Percentiles rank a stretch among this genome's conserved stretches.
phyloP scores from a whole-genome alignment of 2,113 vertebrate genomes.

The Rhynchomys soricoides region DNA sequence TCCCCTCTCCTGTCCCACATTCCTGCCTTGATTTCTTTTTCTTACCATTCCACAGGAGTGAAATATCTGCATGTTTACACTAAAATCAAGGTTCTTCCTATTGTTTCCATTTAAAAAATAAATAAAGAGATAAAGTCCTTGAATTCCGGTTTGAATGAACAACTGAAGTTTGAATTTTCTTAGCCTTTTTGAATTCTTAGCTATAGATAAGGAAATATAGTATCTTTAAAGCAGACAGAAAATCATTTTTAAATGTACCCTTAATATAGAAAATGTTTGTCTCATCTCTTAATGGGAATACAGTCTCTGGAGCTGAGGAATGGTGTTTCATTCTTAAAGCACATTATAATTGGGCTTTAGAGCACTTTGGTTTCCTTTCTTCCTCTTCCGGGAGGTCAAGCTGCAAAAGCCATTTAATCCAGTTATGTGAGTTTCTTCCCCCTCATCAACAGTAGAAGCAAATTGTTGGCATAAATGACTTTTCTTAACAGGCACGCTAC shows the following conservation, averaged over 20 bases:
- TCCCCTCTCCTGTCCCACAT: neutral
- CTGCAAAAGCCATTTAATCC: constrained; percentile 73
- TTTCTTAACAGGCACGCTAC: constrained; percentile 58
- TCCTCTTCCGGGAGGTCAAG: constrained; percentile 59
- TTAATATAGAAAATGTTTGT: constrained; percentile 35
- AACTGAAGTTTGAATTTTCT: neutral
- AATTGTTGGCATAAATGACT: constrained; percentile 72
- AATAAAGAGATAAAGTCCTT: constrained; percentile 23
- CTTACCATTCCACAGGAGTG: too few relatives aligned
- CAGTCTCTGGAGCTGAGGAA: neutral
- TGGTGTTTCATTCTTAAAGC: constrained; percentile 5
- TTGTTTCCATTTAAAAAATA: neutral
- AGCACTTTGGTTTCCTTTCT: constrained; percentile 60
- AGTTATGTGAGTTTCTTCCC: constrained; percentile 63
- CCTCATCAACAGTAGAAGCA: constrained; percentile 67
- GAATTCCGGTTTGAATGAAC: neutral
- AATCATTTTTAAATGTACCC: constrained; percentile 18
- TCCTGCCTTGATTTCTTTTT: neutral
- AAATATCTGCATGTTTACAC: neutral
- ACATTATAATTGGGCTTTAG: constrained; percentile 64
- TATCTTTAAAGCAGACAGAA: constrained; percentile 2
- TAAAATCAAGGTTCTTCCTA: neutral
- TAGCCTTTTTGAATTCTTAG: neutral
- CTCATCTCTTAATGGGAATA: constrained; percentile 23
- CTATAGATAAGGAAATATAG: neutral